phyloP scores from a whole-genome alignment of 2,888 invertebrate species.

The Venusia cambrica region DNA sequence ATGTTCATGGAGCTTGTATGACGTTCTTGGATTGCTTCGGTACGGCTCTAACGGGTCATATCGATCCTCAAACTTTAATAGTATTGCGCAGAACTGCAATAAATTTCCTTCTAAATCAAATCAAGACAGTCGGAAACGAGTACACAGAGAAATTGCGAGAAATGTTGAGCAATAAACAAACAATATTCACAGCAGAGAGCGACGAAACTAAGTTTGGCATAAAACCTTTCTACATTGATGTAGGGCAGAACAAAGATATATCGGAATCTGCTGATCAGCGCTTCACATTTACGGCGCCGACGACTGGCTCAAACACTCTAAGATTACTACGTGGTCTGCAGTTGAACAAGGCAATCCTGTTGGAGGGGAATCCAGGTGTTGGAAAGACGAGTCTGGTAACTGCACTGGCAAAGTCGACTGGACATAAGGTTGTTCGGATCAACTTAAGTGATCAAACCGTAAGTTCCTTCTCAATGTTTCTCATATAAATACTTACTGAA shows the following conservation, averaged over 20 bases:
- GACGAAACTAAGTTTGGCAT: constrained; percentile 83
- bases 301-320: constrained; percentile 90
- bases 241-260: constrained; percentile 58
- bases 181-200: constrained; percentile 54
- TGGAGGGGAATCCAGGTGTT: constrained; percentile 99
- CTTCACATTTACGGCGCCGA: constrained; percentile 89
- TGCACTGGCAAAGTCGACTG: constrained; percentile 92
- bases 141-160: constrained; percentile 49
- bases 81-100: constrained; percentile 76
- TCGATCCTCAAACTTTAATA: constrained; percentile 77
- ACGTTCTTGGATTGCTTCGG: constrained; percentile 96
- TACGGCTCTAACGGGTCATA: constrained; percentile 87
- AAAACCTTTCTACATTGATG: constrained; percentile 87
- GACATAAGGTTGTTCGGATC: constrained; percentile 92
- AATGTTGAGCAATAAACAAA: constrained; percentile 54
- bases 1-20: constrained; percentile 94
- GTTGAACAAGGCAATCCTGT: constrained; percentile 93
- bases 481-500: background rate
- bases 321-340: constrained; percentile 94
- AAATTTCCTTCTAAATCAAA: constrained; percentile 78
- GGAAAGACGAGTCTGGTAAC: constrained; percentile 98
- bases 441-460: constrained; percentile 99
- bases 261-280: constrained; percentile 45
- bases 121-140: constrained; percentile 60
- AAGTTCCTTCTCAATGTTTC: constrained; percentile 46